Conservation (phyloP, 2,113 vertebrate genomes). For the Dunckerocampus dactyliophorus region DNA sequence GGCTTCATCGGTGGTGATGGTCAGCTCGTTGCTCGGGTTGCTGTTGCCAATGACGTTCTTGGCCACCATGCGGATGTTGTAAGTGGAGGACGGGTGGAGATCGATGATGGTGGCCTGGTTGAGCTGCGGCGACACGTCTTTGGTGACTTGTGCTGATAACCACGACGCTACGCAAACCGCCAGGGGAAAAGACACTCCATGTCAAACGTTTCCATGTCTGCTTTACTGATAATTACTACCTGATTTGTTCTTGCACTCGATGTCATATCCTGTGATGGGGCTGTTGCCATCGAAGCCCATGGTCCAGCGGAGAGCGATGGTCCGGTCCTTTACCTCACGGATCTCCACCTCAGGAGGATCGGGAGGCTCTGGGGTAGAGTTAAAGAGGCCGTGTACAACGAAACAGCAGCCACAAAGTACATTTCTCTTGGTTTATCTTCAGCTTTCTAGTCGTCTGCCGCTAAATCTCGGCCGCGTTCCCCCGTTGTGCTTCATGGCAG, state of each 20-base stretch:
- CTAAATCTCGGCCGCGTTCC: no score
- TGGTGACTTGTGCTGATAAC: conserved; percentile 97
- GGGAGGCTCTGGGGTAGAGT: conserved; percentile 79
- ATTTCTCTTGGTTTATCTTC: background rate
- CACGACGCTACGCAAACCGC: conserved; percentile 81
- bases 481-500: no score
- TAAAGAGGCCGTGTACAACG: background rate
- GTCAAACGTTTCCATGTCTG: background rate
- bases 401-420: conserved; percentile 7
- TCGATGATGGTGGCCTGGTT: conserved; percentile 99
- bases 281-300: conserved; percentile 99
- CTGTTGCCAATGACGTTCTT: conserved; percentile 98
- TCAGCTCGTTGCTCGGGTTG: conserved; percentile 97
- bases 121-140: conserved; percentile 96
- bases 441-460: no score
- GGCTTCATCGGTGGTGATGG: conserved; percentile 97
- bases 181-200: conserved; percentile 7
- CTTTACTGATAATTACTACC: conserved; percentile 60
- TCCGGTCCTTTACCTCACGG: conserved; percentile 90
- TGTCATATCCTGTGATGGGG: conserved; percentile 96
- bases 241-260: conserved; percentile 98
- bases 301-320: conserved; percentile 95
- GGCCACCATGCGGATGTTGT: conserved; percentile 98
- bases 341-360: conserved; percentile 97
- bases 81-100: conserved; percentile 97